These are phyloP conservation scores for Hypotaenidia philippensis DNA, from an alignment of 2,797 vertebrate species.

Conservation along the genomic window DNA sequence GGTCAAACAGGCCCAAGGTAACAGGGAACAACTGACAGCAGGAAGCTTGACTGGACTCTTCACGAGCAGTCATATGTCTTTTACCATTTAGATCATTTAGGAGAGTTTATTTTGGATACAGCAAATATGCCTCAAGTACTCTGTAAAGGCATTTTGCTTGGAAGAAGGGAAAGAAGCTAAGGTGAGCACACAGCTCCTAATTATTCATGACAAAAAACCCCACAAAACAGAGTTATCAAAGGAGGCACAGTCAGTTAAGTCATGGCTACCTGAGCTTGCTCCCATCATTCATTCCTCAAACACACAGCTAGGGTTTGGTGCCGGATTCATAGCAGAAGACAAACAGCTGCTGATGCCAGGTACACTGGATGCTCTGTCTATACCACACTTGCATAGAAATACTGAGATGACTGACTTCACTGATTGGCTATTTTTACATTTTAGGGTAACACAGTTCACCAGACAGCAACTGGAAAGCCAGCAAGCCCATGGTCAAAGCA, in stretches of 20 bases:
- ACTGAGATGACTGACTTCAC: background rate
- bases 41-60: background rate
- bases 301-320: background rate
- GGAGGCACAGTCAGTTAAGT: background rate
- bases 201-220: background rate
- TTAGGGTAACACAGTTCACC: background rate
- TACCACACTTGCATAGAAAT: background rate
- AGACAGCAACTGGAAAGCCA: background rate
- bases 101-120: background rate
- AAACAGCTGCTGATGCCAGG: background rate
- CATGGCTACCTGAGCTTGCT: background rate
- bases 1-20: background rate
- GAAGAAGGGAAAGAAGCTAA: background rate
- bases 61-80: background rate
- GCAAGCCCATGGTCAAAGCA: background rate
- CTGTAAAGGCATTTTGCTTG: background rate
- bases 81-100: background rate
- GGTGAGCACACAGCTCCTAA: background rate
- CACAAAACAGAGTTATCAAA: background rate
- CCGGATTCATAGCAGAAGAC: background rate
- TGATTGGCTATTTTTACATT: background rate
- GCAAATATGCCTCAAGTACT: background rate
- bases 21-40: accelerated
- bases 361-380: background rate
- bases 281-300: background rate